Evolutionary conservation across 2,113 vertebrate species (phyloP).

Genomic region (Genyomyrus donnyi): DNA sequence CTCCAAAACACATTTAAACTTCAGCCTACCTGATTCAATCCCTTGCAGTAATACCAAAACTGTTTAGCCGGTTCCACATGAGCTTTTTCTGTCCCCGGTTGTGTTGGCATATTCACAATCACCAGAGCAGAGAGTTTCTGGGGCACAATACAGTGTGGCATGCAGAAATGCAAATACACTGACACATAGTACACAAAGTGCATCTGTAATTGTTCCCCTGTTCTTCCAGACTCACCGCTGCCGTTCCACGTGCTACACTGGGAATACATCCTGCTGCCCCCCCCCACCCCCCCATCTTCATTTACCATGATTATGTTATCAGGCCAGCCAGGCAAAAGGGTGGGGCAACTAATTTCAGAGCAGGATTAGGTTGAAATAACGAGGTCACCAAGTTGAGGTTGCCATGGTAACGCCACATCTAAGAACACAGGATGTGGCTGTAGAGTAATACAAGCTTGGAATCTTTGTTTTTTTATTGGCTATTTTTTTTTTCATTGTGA

Average conservation of each 20-base stretch:
- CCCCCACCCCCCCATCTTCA: constrained; percentile 67
- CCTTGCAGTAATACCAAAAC: neutral
- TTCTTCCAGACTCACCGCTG: neutral
- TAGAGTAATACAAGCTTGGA: constrained; percentile 44
- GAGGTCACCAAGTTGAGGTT: constrained; percentile 99
- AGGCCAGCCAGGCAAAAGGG: constrained; percentile 98
- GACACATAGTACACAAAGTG: neutral
- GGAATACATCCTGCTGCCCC: constrained; percentile 33
- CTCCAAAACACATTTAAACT: neutral
- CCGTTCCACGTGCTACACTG: neutral
- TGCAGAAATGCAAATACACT: neutral
- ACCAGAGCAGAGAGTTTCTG: neutral
- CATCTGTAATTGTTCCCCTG: constrained; percentile 13
- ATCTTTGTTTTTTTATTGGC: neutral
- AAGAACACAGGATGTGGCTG: constrained; percentile 97
- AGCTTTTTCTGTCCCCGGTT: neutral
- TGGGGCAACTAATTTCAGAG: constrained; percentile 98
- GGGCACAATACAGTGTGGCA: neutral
- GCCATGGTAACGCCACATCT: constrained; percentile 97
- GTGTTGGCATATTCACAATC: neutral
- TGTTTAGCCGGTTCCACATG: neutral
- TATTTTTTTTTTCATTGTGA: neutral
- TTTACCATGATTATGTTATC: constrained; percentile 99
- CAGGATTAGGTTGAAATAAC: constrained; percentile 99
- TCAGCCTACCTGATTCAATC: neutral